phyloP scores from a whole-genome alignment of 2,113 vertebrate genomes.

The Arizona elegans region DNA sequence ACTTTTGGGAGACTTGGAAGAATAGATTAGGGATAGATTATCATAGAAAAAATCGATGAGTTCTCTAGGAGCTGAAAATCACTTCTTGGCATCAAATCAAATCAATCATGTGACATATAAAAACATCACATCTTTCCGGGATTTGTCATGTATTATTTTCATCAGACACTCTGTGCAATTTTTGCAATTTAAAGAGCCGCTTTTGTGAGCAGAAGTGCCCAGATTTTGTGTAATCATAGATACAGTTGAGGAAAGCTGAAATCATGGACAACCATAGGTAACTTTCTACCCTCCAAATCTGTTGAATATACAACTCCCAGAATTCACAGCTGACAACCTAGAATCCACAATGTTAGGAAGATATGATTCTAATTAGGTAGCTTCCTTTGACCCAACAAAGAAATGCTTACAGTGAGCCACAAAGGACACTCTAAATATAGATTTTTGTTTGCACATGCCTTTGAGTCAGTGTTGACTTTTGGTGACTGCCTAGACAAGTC shows the following conservation, averaged over 20 bases:
- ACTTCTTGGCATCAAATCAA: neutral
- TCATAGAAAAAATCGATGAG: neutral
- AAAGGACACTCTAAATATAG: neutral
- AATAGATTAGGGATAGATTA: neutral
- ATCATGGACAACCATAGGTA: neutral
- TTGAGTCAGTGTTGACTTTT: neutral
- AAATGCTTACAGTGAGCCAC: neutral
- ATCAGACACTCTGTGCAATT: neutral
- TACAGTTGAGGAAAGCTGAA: neutral
- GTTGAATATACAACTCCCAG: neutral
- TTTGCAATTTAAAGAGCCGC: neutral
- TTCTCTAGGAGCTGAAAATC: neutral
- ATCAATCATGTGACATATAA: neutral
- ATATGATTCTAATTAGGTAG: neutral
- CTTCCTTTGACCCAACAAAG: neutral
- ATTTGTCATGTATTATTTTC: neutral
- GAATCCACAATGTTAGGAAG: neutral
- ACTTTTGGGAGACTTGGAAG: neutral
- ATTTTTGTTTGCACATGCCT: neutral
- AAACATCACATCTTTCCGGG: neutral
- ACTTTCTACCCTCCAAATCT: neutral
- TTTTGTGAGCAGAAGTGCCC: neutral
- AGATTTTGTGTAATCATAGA: neutral
- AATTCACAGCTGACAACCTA: neutral
- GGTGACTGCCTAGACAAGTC: neutral